Evolutionary conservation across 2,888 invertebrate species (phyloP).

Genomic region (Aleiodes leptofemur): DNA sequence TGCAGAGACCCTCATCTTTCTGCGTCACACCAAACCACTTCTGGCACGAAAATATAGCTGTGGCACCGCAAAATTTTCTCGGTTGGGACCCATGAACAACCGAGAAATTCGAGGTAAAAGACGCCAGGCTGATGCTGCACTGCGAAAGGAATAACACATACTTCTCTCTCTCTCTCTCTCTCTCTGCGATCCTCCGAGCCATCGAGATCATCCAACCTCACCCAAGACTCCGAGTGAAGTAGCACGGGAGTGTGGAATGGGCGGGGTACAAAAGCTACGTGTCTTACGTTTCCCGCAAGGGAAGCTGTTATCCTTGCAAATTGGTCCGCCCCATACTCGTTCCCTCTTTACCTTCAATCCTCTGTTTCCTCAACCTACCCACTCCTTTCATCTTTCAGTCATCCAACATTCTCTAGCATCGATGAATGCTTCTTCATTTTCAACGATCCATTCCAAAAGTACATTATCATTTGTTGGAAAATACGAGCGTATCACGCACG

Average conservation of each 20-base stretch:
- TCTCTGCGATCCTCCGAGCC: conserved; percentile 46
- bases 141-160: background rate
- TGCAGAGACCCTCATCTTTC: too few relatives aligned
- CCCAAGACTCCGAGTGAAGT: background rate
- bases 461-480: too few relatives aligned
- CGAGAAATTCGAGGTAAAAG: too few relatives aligned
- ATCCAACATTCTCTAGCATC: conserved; percentile 15
- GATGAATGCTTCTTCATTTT: conserved; percentile 7
- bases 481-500: conserved; percentile 5
- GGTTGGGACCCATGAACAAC: too few relatives aligned
- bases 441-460: too few relatives aligned
- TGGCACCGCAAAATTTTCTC: too few relatives aligned
- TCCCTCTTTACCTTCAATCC: conserved; percentile 32
- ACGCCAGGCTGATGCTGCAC: background rate
- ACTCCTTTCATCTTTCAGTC: conserved; percentile 38
- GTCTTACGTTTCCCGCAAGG: conserved; percentile 42
- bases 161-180: conserved; percentile 20
- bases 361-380: conserved; percentile 21
- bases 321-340: conserved; percentile 44
- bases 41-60: too few relatives aligned
- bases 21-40: too few relatives aligned
- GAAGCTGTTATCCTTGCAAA: conserved; percentile 52
- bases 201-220: conserved; percentile 47
- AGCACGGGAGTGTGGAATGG: conserved; percentile 21
- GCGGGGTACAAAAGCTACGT: conserved; percentile 38